A percentile compares a stretch with the other conserved stretches of the same genome.
These are phyloP conservation scores for Phyllostomus discolor DNA, from an alignment of 2,113 vertebrate genomes.

Conservation along the genomic window DNA sequence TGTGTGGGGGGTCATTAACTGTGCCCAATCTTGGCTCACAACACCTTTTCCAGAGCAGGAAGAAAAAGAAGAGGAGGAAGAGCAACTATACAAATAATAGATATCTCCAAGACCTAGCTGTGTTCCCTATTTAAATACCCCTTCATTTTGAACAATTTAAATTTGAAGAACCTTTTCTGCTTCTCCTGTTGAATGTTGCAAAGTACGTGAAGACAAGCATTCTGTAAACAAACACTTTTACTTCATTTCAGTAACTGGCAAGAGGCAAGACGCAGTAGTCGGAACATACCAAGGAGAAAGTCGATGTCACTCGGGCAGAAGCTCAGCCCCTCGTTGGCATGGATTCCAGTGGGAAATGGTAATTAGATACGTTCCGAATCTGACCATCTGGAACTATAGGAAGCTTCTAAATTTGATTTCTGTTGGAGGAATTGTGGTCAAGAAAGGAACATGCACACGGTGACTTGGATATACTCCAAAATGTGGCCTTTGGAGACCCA, in stretches of 20 bases:
- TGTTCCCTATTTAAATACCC: neutral
- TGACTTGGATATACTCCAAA: conserved; percentile 54
- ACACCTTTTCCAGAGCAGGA: neutral
- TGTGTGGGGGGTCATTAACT: neutral
- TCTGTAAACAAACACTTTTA: neutral
- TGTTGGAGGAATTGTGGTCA: conserved; percentile 60
- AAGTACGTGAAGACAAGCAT: conserved; percentile 3
- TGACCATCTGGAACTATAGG: conserved; percentile 54
- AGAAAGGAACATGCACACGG: neutral
- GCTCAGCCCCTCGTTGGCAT: conserved; percentile 5
- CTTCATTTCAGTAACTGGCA: neutral
- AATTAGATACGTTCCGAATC: conserved; percentile 59
- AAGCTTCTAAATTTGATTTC: conserved; percentile 69
- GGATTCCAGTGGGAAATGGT: conserved; percentile 44
- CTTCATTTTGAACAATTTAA: neutral
- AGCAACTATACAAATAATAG: neutral
- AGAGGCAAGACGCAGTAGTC: neutral
- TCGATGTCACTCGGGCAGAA: conserved; percentile 42
- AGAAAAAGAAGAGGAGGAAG: neutral
- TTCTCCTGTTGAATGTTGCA: neutral
- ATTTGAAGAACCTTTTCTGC: neutral
- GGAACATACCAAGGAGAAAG: neutral
- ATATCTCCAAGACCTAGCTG: neutral
- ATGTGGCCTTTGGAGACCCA: conserved; percentile 40
- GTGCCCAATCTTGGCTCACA: neutral